Conservation (phyloP, 2,113 vertebrate species). For the Mustela lutreola region DNA sequence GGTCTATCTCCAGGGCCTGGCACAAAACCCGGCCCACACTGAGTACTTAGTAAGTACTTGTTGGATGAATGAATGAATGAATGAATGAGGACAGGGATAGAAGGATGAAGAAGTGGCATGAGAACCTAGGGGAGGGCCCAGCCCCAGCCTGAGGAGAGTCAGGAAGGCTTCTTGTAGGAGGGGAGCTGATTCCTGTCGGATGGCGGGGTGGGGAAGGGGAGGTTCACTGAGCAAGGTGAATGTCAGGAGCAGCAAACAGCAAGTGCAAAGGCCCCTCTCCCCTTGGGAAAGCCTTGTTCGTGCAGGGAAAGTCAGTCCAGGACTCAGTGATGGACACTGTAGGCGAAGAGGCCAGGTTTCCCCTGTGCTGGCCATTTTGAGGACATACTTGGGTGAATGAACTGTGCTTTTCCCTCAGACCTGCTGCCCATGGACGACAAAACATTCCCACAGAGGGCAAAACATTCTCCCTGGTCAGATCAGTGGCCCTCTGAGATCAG, state of each 20-base stretch:
- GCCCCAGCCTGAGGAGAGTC: not conserved
- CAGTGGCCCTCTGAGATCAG: not conserved
- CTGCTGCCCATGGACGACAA: not conserved
- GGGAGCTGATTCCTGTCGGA: not conserved
- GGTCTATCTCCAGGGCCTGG: not conserved
- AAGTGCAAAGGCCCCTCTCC: accelerated
- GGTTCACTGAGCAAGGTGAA: not conserved
- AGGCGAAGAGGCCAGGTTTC: not conserved
- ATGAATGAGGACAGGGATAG: not conserved
- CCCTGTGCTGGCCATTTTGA: not conserved
- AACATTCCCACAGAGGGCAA: not conserved
- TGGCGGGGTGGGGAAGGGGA: accelerated
- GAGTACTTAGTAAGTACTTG: not conserved
- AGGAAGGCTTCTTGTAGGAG: not conserved
- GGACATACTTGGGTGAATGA: not conserved
- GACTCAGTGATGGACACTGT: not conserved
- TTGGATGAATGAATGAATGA: not conserved
- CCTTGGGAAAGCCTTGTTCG: accelerated
- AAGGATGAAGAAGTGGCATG: not conserved
- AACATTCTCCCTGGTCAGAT: not conserved
- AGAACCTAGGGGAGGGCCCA: not conserved
- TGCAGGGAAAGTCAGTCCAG: not conserved
- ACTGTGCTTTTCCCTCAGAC: not conserved
- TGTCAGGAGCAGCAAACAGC: no score
- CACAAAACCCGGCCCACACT: not conserved